A percentile compares a stretch with the other conserved stretches of the same genome.
Evolutionary conservation across 1,140 invertebrate species (phyloP).

Genomic region (Glossosoma conforme): DNA sequence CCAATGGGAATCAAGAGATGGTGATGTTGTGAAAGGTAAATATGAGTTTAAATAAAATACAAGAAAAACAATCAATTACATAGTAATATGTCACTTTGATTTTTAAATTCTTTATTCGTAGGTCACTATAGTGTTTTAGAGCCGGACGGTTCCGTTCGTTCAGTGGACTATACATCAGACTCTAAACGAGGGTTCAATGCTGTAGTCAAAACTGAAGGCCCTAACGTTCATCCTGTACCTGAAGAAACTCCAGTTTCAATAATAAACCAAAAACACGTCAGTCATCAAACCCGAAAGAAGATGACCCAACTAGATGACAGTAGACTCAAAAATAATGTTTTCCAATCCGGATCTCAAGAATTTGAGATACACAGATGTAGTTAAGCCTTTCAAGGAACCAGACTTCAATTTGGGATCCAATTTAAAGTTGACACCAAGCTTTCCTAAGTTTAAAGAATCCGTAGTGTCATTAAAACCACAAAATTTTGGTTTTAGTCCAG

Average conservation of each 20-base stretch:
- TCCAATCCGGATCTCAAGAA: constrained; percentile 24
- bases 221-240: constrained; percentile 54
- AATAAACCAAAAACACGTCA: constrained; percentile 15
- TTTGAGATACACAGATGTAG: constrained; percentile 10
- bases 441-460: constrained; percentile 9
- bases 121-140: constrained; percentile 57
- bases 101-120: constrained; percentile 3
- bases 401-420: constrained; percentile 10
- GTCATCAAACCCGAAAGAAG: constrained; percentile 8
- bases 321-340: constrained; percentile 20
- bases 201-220: constrained; percentile 55
- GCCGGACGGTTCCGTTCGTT: constrained; percentile 52
- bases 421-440: constrained; percentile 14
- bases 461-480: constrained; percentile 1
- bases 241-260: constrained; percentile 55
- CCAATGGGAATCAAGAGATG: constrained; percentile 59
- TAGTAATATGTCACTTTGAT: not conserved
- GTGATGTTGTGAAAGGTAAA: constrained; percentile 58
- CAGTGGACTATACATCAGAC: constrained; percentile 59
- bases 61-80: not conserved
- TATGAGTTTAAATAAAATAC: not conserved
- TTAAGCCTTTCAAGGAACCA: constrained; percentile 13
- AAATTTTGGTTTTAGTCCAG: constrained; percentile 1
- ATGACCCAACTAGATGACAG: constrained; percentile 2
- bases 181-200: constrained; percentile 61